phyloP scores from a whole-genome alignment of 2,797 vertebrate species.

The Etheostoma perlongum region DNA sequence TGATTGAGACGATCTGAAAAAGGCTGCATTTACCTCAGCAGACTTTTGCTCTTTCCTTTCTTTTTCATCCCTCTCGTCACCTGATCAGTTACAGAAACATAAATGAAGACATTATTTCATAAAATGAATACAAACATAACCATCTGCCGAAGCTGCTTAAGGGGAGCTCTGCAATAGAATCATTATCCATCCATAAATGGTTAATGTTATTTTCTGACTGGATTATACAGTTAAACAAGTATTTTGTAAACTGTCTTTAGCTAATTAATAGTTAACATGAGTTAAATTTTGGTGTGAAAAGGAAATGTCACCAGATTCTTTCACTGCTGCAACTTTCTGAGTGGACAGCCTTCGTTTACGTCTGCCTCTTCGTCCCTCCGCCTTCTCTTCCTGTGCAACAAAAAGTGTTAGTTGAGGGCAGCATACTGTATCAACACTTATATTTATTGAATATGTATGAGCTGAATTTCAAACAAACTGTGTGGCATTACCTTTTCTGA shows the following conservation, averaged over 20 bases:
- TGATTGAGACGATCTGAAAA: background rate
- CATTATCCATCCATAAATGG: background rate
- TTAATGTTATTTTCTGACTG: background rate
- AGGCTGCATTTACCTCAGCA: slow-evolving; percentile 48
- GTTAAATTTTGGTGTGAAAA: background rate
- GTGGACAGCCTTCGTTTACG: slow-evolving; percentile 67
- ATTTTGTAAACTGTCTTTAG: background rate
- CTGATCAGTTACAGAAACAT: slow-evolving; percentile 49
- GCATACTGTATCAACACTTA: accelerated
- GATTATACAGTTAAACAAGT: background rate
- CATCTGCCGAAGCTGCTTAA: background rate
- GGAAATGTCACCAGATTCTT: slow-evolving; percentile 60
- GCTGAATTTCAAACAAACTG: background rate
- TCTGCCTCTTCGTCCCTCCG: slow-evolving; percentile 58
- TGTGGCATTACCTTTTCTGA: slow-evolving; percentile 72
- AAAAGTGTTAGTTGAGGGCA: background rate
- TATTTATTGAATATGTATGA: background rate
- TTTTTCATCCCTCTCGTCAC: slow-evolving; percentile 52
- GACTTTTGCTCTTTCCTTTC: slow-evolving; percentile 45
- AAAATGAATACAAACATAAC: background rate
- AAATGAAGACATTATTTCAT: background rate
- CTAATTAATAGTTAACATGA: background rate
- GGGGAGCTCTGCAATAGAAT: background rate
- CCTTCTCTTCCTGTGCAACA: slow-evolving; percentile 73
- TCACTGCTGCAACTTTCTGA: slow-evolving; percentile 47